phyloP scores from a whole-genome alignment of 2,888 invertebrate genomes.

The Leptura quadrifasciata region DNA sequence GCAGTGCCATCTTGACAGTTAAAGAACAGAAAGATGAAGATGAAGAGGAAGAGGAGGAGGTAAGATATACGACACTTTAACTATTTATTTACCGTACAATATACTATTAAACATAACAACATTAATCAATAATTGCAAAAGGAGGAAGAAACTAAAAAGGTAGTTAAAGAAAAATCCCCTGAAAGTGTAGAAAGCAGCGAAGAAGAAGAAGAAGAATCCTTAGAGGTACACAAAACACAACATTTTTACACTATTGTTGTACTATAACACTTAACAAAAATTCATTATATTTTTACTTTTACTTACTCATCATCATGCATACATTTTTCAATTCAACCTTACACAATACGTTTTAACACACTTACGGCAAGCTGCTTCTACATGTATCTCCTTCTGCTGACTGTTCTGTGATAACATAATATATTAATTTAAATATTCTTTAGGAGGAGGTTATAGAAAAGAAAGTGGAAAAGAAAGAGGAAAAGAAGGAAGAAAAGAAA shows the following conservation, averaged over 20 bases:
- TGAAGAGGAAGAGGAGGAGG: constrained; percentile 61
- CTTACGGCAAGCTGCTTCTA: constrained; percentile 31
- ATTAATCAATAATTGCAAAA: constrained; percentile 46
- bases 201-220: constrained; percentile 70
- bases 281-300: neutral
- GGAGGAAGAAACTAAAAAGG: constrained; percentile 75
- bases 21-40: constrained; percentile 74
- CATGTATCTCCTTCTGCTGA: constrained; percentile 5
- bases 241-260: constrained; percentile 26
- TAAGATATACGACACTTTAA: constrained; percentile 45
- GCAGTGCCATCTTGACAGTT: constrained; percentile 89
- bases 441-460: constrained; percentile 53
- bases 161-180: constrained; percentile 46
- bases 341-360: constrained; percentile 16
- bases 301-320: too few species aligned
- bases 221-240: constrained; percentile 59
- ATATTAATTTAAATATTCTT: neutral
- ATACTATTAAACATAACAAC: neutral
- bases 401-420: neutral
- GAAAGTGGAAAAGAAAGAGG: constrained; percentile 65
- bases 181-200: constrained; percentile 59
- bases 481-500: constrained; percentile 64
- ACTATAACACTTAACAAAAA: constrained; percentile 28
- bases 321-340: neutral
- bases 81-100: too few species aligned